Conservation (phyloP, 2,888 invertebrate species). For the Heliconius ethilla region DNA sequence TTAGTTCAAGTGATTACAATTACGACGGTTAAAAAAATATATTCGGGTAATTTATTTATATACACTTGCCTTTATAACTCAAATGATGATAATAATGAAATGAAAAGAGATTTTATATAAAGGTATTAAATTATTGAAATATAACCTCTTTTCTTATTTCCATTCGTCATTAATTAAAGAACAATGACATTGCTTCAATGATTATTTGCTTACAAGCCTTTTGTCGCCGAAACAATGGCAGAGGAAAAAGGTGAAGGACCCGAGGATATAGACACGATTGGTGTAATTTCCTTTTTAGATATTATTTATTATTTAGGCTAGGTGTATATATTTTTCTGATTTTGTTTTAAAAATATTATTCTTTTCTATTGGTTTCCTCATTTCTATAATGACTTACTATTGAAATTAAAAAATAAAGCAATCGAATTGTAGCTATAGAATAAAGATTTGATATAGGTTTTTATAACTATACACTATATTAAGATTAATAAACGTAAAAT, state of each 20-base stretch:
- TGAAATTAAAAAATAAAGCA: background rate
- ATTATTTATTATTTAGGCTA: background rate
- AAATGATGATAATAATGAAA: background rate
- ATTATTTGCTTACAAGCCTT: conserved; percentile 23
- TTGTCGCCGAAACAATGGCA: conserved; percentile 45
- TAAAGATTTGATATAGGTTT: background rate
- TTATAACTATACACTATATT: background rate
- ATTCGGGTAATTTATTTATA: background rate
- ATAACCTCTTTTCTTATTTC: conserved; percentile 9
- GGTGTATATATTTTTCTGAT: too few species aligned
- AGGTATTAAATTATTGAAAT: background rate
- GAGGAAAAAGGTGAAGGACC: conserved; percentile 67
- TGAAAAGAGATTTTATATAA: conserved; percentile 1
- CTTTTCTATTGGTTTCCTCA: background rate
- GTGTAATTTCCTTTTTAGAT: conserved; percentile 55
- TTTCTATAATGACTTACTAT: background rate
- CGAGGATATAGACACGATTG: conserved; percentile 75
- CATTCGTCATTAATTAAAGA: conserved; percentile 27
- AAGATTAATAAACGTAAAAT: background rate
- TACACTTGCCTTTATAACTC: background rate
- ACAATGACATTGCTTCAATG: conserved; percentile 28
- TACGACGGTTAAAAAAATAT: too few species aligned
- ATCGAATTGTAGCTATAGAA: background rate
- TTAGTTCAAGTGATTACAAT: too few species aligned
- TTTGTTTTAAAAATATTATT: background rate